Evolutionary conservation across 2,797 vertebrate genomes (phyloP), one percentile per base, ranked within the genome.

Genomic region (Periophthalmus magnuspinnatus): DNA sequence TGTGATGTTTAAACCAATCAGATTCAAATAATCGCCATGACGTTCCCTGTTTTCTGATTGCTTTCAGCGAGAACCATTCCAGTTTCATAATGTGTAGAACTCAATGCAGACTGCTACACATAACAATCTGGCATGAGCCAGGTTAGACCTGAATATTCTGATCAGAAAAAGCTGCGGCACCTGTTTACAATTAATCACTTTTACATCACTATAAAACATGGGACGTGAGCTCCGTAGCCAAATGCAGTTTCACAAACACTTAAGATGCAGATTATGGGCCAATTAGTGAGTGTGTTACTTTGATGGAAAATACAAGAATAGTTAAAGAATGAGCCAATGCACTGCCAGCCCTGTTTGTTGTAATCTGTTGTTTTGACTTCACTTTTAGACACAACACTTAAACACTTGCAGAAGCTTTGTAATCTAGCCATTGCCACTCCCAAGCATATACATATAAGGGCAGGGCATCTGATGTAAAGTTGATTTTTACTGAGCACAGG

Each of bases 131-230:
- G 28, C 3, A 28, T 28, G 28, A 28, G 28, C 28, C 3, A 1
- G 28, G 28, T 1, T 3, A 17, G 19, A 52, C 19, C 22, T 57
- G 24, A 32, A 57, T 32, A 21, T 36, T 8, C 36, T 61, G n/a
- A n/a, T 36, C 10, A 38, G 57, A 41, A 41, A 41, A 62, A 62
- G 21, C 60, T 33, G 64, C 64, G 4, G 38, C 61, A 70, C n/a
- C 36, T 70, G 60, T 62, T 64, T 64, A 13, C 41, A 65, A 64
- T 63, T 57, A 33, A n/a, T 52, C 52, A 47, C 16, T 70, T 70
- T 65, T 33, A 50, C 38, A 34, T 60, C 13, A 54, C 21, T 52
- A 50, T 36, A 50, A 22, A 61, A 28, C 67, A 50, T 24, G 21
- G 34, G 21, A 34, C 41, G 5, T 59, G 45, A 58, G 50, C 60